Conservation (phyloP, 1,140 invertebrate species). For the Dryas iulia region DNA sequence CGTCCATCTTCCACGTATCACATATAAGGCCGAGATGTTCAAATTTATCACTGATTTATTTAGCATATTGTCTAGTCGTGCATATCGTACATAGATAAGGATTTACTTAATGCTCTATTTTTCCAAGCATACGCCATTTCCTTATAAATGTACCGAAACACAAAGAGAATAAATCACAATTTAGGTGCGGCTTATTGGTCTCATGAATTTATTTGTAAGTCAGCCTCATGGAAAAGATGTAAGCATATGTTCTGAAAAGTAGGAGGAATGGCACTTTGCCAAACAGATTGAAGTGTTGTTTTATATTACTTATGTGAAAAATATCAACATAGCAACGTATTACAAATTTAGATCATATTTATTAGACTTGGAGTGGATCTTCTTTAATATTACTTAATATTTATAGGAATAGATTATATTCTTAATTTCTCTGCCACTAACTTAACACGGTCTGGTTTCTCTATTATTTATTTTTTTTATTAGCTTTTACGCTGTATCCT, state of each 20-base stretch:
- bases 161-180: slow-evolving; percentile 42
- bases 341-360: neutral
- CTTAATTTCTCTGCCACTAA: no score
- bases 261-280: neutral
- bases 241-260: slow-evolving; percentile 8
- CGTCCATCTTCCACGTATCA: neutral
- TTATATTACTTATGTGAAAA: neutral
- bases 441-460: no score
- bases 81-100: neutral
- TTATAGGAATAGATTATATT: no score
- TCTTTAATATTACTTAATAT: no score
- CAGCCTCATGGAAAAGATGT: slow-evolving; percentile 18
- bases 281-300: neutral
- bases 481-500: no score
- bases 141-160: slow-evolving; percentile 1
- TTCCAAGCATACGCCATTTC: neutral
- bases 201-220: slow-evolving; percentile 48
- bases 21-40: neutral
- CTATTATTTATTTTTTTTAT: no score
- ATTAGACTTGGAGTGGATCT: no score
- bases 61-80: no score
- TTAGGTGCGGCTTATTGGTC: slow-evolving; percentile 39
- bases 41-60: neutral
- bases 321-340: neutral
- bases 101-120: neutral